Evolutionary conservation across 2,113 vertebrate genomes (phyloP), one percentile per base, ranked within the genome.

Genomic region (Phylloscopus trochilus): DNA sequence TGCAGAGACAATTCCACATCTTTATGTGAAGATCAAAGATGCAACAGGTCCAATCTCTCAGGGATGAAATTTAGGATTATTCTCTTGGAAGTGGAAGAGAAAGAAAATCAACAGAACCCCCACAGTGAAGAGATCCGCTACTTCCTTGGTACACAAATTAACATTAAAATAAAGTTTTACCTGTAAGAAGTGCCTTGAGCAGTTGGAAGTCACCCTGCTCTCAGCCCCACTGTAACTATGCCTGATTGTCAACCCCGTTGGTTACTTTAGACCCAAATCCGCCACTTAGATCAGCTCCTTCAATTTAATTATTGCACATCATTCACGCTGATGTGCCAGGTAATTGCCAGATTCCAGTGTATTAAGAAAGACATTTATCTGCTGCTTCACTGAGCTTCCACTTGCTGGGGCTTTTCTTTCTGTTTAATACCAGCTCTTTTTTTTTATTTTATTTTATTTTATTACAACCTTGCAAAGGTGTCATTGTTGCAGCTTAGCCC

Each of bases 221-320:
- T 39, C 18, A 18, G 15, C 9, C 13, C 16, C 35, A 30, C 51
- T 81, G 74, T 5, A 53, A 16, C 56, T 27, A 0, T 49, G 35
- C 21, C 43, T 75, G 18, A 81, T 72, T 63, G 39, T 46, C 67
- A 94, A 93, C 5, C 43, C 46, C 10, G 31, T 4, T 51, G 26
- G n/a, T 86, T 63, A 44, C 47, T 90, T 94, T 12, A 46, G 79
- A 46, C 58, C 68, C 47, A 30, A 60, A 77, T 63, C 82, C 88
- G 28, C 23, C 43, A 4, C 59, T 81, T 17, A 7, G 37, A 39
- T 79, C 43, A 88, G 27, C 56, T 41, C n/a, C 51, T 75, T n/a
- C 13, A 15, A 64, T 76, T 83, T 93, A 93, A 96, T 97, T 92
- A 85, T 1, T 66, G 52, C 52, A 23, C 55, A 46, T 74, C 93